A percentile compares a stretch with the other conserved stretches of the same genome.
These are phyloP conservation scores for Pissodes strobi DNA, from an alignment of 1,140 invertebrate genomes.

Conservation along the genomic window DNA sequence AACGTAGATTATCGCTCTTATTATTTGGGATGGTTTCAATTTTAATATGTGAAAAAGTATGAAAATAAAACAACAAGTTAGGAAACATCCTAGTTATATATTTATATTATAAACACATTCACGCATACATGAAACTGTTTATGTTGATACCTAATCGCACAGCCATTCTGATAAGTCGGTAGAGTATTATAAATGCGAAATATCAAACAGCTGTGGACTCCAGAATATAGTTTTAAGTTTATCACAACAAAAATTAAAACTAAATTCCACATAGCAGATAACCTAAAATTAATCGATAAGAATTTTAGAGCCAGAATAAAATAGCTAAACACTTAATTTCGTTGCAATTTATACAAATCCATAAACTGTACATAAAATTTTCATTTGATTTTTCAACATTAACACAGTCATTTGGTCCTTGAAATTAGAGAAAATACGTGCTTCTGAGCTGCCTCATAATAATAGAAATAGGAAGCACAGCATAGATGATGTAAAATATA, in stretches of 20 bases:
- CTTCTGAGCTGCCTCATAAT: conserved; percentile 16
- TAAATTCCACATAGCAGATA: conserved; percentile 2
- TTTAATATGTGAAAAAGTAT: no score
- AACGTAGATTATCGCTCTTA: no score
- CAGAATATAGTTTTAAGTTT: conserved; percentile 44
- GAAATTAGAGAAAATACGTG: conserved; percentile 20
- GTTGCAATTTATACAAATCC: conserved; percentile 39
- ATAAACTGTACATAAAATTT: conserved; percentile 23
- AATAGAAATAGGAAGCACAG: conserved; percentile 8
- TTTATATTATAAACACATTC: conserved; percentile 54
- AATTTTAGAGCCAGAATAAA: conserved; percentile 31
- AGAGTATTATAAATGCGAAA: conserved; percentile 37
- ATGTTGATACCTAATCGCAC: conserved; percentile 44
- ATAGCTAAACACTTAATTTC: conserved; percentile 36
- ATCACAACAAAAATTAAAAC: conserved; percentile 40
- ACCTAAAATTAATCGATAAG: conserved; percentile 23
- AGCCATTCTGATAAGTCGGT: conserved; percentile 51
- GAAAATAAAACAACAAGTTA: no score
- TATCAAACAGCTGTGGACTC: conserved; percentile 44
- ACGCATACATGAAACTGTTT: conserved; percentile 49
- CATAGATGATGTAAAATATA: no score
- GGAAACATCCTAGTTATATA: conserved; percentile 50
- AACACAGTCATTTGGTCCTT: conserved; percentile 22
- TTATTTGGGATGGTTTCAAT: no score
- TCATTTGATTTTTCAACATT: conserved; percentile 20